Conservation (phyloP, 2,113 vertebrate genomes). For the Corvus hawaiiensis region DNA sequence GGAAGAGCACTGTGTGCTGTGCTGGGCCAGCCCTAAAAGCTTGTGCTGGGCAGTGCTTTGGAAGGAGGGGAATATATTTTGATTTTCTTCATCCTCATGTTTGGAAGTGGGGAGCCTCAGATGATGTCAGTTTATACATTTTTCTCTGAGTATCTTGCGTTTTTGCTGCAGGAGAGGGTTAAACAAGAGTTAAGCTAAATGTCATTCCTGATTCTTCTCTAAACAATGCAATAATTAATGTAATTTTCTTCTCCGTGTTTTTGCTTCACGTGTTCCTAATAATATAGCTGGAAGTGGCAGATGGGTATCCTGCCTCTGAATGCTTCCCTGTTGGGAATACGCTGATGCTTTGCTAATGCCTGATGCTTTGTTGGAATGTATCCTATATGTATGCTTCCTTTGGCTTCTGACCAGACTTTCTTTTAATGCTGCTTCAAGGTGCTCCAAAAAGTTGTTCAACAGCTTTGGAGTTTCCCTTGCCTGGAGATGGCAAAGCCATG, state of each 20-base stretch:
- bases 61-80: background rate
- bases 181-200: background rate
- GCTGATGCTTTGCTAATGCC: background rate
- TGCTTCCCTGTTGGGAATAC: background rate
- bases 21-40: background rate
- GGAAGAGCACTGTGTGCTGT: background rate
- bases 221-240: background rate
- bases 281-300: slow-evolving; percentile 30
- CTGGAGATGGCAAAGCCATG: background rate
- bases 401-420: background rate
- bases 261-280: background rate
- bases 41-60: background rate
- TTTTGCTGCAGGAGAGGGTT: background rate
- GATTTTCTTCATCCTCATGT: background rate
- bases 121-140: background rate
- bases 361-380: slow-evolving; percentile 10
- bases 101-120: background rate
- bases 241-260: background rate
- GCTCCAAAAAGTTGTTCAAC: background rate
- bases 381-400: background rate
- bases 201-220: background rate
- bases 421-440: slow-evolving; percentile 1
- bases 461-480: slow-evolving; percentile 4
- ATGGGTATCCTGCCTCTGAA: slow-evolving; percentile 4
- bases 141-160: background rate